phyloP scores from a whole-genome alignment of 1,140 invertebrate genomes.

The Papilio xuthus region DNA sequence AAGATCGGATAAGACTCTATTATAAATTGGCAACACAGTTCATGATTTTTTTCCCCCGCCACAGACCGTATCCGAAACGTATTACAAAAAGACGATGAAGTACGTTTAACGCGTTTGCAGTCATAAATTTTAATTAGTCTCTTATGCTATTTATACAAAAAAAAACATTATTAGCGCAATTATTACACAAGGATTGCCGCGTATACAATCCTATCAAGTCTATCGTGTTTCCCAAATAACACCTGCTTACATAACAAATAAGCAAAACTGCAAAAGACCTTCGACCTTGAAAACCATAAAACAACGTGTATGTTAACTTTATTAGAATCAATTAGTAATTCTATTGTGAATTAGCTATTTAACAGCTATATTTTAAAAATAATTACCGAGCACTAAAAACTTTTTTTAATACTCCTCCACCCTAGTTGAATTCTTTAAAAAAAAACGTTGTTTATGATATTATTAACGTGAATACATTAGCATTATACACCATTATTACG shows the following conservation, averaged over 20 bases:
- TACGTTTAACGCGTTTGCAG: constrained; percentile 41
- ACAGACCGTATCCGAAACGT: constrained; percentile 40
- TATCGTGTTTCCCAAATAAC: background rate
- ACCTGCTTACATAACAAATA: constrained; percentile 27
- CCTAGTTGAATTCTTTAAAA: background rate
- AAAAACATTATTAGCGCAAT: constrained; percentile 41
- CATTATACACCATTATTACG: constrained; percentile 33
- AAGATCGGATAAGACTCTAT: constrained; percentile 52
- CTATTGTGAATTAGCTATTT: constrained; percentile 23
- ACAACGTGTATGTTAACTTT: constrained; percentile 12
- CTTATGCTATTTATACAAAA: constrained; percentile 40
- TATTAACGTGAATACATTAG: constrained; percentile 29
- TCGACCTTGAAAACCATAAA: constrained; percentile 27
- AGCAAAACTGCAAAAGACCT: constrained; percentile 17
- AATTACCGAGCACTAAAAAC: constrained; percentile 26
- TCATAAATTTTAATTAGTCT: constrained; percentile 45
- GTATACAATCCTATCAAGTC: background rate
- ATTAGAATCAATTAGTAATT: constrained; percentile 25
- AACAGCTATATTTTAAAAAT: constrained; percentile 29
- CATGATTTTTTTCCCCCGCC: constrained; percentile 44
- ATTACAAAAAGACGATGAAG: constrained; percentile 44
- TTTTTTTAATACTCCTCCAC: constrained; percentile 20
- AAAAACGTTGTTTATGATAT: constrained; percentile 34
- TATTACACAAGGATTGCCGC: constrained; percentile 41
- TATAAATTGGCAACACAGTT: constrained; percentile 53